A percentile compares a stretch with the other conserved stretches of the same genome.
phyloP scores from a whole-genome alignment of 2,888 invertebrate genomes.

The Mythimna loreyi region DNA sequence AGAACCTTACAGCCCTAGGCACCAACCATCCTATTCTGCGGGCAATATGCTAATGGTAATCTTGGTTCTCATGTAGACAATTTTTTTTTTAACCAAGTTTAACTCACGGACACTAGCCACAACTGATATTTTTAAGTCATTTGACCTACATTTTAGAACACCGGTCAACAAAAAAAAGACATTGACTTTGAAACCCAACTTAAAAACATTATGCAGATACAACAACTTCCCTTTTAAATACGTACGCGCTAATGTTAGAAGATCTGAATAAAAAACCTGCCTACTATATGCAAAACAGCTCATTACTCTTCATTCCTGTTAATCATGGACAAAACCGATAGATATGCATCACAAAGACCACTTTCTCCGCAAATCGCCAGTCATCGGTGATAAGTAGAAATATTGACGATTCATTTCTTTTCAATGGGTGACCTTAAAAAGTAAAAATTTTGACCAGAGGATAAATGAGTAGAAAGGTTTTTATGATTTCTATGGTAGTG shows the following conservation, averaged over 20 bases:
- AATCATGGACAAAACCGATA: constrained; percentile 35
- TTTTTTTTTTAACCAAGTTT: too few species aligned
- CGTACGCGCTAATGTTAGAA: background rate
- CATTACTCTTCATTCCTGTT: constrained; percentile 16
- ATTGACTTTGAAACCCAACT: background rate
- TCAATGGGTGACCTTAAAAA: constrained; percentile 57
- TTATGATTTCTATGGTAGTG: constrained; percentile 54
- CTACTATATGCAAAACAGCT: constrained; percentile 13
- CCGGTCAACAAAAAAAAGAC: background rate
- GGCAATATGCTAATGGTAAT: too few species aligned
- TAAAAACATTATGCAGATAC: background rate
- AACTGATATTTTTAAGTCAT: too few species aligned
- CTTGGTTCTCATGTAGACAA: too few species aligned
- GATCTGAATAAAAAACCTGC: constrained; percentile 5
- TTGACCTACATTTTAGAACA: background rate
- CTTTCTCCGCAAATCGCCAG: constrained; percentile 54
- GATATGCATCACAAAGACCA: constrained; percentile 56
- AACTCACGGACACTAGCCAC: too few species aligned
- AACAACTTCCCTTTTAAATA: background rate
- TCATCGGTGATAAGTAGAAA: constrained; percentile 47
- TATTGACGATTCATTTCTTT: constrained; percentile 56
- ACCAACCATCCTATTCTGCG: too few species aligned
- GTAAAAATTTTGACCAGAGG: constrained; percentile 23
- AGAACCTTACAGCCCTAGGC: too few species aligned
- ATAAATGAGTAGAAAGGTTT: constrained; percentile 32